Conservation (phyloP, 1,140 invertebrate species). For the Anoplolepis gracilipes region DNA sequence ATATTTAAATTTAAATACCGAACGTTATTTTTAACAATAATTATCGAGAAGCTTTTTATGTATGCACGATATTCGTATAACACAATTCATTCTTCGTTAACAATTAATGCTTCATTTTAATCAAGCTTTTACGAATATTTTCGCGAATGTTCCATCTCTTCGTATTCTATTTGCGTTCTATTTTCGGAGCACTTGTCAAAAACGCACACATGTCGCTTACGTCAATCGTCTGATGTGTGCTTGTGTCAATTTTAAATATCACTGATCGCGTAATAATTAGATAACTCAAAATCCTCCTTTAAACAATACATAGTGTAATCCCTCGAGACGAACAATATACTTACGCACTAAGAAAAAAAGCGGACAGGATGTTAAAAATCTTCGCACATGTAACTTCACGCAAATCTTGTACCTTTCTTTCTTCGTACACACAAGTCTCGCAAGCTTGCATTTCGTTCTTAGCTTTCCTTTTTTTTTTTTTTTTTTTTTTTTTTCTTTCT, state of each 20-base stretch:
- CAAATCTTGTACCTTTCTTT: background rate
- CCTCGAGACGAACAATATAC: background rate
- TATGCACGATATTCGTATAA: background rate
- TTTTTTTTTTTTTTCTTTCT: background rate
- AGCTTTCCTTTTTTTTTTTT: background rate
- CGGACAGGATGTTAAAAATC: background rate
- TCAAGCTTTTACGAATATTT: no score
- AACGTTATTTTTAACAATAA: no score
- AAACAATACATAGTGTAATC: background rate
- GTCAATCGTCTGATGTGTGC: background rate
- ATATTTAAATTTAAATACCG: no score
- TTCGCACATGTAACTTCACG: background rate
- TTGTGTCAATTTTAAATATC: background rate
- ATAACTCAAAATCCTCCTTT: background rate
- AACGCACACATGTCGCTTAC: background rate
- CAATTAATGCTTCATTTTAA: no score
- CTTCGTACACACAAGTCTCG: background rate
- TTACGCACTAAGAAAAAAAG: conserved; percentile 25
- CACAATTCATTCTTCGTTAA: no score
- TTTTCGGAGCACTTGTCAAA: background rate
- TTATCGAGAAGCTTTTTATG: background rate
- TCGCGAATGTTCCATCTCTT: background rate
- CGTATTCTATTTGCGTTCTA: background rate
- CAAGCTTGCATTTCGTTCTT: background rate
- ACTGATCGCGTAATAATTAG: background rate